Evolutionary conservation across 2,888 invertebrate species (phyloP).

Genomic region (Oscheius onirici): DNA sequence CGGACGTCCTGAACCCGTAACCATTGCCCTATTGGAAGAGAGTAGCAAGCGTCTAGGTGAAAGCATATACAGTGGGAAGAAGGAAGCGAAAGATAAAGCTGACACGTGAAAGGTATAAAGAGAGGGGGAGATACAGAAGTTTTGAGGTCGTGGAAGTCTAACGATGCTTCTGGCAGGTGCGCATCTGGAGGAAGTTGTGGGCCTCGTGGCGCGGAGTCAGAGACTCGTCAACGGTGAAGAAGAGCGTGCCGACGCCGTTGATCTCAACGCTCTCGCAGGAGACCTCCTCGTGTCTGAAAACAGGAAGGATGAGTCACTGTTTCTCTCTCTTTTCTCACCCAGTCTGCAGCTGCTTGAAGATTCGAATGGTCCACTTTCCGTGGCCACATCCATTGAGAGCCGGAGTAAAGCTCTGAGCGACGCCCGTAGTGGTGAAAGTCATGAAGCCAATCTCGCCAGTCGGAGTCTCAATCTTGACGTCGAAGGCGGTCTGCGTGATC

Average conservation of each 20-base stretch:
- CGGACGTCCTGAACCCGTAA: conserved; percentile 14
- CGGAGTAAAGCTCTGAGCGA: conserved; percentile 52
- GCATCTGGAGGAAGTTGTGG: conserved; percentile 63
- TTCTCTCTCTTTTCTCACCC: conserved; percentile 26
- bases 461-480: conserved; percentile 53
- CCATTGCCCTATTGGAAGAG: neutral
- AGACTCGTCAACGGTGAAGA: conserved; percentile 61
- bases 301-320: neutral
- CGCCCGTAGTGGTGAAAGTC: conserved; percentile 44
- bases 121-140: neutral
- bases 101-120: neutral
- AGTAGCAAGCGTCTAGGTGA: neutral
- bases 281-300: conserved; percentile 42
- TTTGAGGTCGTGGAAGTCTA: neutral
- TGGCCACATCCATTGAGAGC: conserved; percentile 57
- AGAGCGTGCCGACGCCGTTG: conserved; percentile 65
- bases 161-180: conserved; percentile 38
- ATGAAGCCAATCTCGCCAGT: conserved; percentile 54
- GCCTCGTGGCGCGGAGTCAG: conserved; percentile 49
- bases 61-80: neutral
- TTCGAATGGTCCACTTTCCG: conserved; percentile 57
- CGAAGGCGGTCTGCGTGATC: conserved; percentile 40
- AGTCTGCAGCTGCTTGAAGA: conserved; percentile 42
- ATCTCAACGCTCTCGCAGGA: conserved; percentile 46
- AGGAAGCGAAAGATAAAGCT: neutral